Conservation (phyloP, 2,797 vertebrate genomes). For the Toxotes lorentzi region DNA sequence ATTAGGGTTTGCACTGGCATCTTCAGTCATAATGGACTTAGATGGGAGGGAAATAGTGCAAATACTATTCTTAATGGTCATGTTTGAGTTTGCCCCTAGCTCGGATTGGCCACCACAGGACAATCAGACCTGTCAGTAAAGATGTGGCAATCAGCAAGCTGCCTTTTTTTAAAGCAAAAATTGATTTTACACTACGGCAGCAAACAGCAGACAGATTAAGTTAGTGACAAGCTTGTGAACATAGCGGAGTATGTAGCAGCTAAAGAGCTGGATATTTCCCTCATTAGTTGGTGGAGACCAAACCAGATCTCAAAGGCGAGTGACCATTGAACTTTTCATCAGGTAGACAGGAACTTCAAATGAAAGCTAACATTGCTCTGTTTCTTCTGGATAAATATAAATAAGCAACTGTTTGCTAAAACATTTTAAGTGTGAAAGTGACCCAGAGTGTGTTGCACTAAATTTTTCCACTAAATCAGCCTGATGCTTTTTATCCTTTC, state of each 20-base stretch:
- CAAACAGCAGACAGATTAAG: neutral
- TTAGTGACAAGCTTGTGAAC: neutral
- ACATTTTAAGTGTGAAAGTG: neutral
- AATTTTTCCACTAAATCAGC: neutral
- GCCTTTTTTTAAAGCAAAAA: neutral
- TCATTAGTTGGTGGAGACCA: neutral
- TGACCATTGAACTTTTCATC: neutral
- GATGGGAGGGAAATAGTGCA: slow-evolving; percentile 7
- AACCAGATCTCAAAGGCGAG: neutral
- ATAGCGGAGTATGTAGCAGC: neutral
- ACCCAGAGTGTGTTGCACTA: neutral
- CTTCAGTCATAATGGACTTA: slow-evolving; percentile 5
- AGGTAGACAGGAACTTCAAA: neutral
- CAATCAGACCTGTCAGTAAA: neutral
- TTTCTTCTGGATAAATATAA: neutral
- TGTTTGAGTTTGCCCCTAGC: slow-evolving; percentile 7
- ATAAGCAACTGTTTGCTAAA: too few relatives aligned
- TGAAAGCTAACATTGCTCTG: neutral
- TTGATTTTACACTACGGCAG: neutral
- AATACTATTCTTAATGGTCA: slow-evolving; percentile 16
- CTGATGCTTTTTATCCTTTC: neutral
- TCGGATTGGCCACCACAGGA: slow-evolving; percentile 13
- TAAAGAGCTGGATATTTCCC: neutral
- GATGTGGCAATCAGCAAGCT: neutral
- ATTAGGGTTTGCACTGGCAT: slow-evolving; percentile 25